Base-by-base conservation (phyloP, 2,797 vertebrate species). In the Malacoctenus gilli region DNA sequence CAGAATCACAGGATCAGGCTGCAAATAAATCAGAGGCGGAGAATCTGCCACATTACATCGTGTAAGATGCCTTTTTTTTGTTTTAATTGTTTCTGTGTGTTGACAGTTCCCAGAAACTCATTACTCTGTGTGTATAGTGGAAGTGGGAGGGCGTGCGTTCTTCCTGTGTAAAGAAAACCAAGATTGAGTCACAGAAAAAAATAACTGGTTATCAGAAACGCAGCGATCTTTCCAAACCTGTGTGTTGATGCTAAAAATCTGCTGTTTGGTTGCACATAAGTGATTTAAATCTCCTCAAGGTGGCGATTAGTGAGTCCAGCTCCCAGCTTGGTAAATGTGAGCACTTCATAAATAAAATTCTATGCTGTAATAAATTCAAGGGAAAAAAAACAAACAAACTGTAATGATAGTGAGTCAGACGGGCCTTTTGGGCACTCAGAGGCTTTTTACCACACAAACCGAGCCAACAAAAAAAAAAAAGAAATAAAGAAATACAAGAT, bases 401-500 rank as follows among this genome's bases (percentile, higher is more conserved):
- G 15, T 15, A 20, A 15, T 36, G 8, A 36, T 16, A 3, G 37
- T 10, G 22, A 16, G 37, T 16, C 10, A 28, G 6, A 12, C 23
- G 13, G 3, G 4, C 3, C 12, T 31, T n/a, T 40, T 10, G 8
- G 15, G 6, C 25, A 14, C 8, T 15, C 3, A 4, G 13, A 58
- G 21, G 50, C 14, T 9, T 9, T 28, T n/a, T 18, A 50, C n/a
- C 22, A 21, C 21, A 30, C 15, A 28, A 30, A 21, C 42, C 10
- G 14, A 23, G 4, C 3, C n/a, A n/a, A n/a, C n/a, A n/a, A n/a
- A n/a, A n/a, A n/a, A n/a, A n/a, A n/a, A n/a, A n/a, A n/a, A n/a
- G n/a, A n/a, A n/a, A n/a, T n/a, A n/a, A n/a, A 35, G 7, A 10
- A 21, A 47, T 18, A 35, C 8, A 61, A 37, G 18, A 40, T 39